These are phyloP conservation scores for Antechinus stuartii DNA, from an alignment of 2,113 vertebrate genomes.

Conservation along the genomic window DNA sequence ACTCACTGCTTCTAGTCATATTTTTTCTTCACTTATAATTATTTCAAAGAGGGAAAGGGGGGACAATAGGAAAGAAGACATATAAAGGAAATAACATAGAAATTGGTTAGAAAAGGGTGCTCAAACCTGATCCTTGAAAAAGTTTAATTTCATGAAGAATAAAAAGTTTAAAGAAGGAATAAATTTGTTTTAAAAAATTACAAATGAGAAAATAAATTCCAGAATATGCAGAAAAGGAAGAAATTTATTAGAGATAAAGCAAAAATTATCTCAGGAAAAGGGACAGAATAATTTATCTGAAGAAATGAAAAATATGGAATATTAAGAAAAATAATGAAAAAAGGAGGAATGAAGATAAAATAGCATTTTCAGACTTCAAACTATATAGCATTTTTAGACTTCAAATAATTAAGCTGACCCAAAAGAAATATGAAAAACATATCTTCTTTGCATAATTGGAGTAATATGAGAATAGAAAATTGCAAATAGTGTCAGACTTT, in stretches of 20 bases:
- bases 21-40: too few species aligned
- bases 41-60: too few species aligned
- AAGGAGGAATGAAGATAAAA: not conserved
- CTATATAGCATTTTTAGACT: not conserved
- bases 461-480: not conserved
- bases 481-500: not conserved
- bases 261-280: not conserved
- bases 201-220: not conserved
- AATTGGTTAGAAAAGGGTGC: too few species aligned
- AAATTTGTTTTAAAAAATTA: not conserved
- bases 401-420: not conserved
- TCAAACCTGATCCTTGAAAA: too few species aligned
- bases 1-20: too few species aligned
- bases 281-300: not conserved
- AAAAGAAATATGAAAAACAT: not conserved
- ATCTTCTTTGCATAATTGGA: not conserved
- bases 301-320: not conserved
- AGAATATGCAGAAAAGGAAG: too few species aligned
- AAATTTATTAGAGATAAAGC: too few species aligned
- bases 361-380: not conserved
- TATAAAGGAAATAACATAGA: too few species aligned
- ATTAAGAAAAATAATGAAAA: too few species aligned
- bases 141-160: too few species aligned
- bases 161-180: not conserved
- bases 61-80: too few species aligned